Base-by-base conservation (phyloP, 2,113 vertebrate species). In the Laticauda colubrina region DNA sequence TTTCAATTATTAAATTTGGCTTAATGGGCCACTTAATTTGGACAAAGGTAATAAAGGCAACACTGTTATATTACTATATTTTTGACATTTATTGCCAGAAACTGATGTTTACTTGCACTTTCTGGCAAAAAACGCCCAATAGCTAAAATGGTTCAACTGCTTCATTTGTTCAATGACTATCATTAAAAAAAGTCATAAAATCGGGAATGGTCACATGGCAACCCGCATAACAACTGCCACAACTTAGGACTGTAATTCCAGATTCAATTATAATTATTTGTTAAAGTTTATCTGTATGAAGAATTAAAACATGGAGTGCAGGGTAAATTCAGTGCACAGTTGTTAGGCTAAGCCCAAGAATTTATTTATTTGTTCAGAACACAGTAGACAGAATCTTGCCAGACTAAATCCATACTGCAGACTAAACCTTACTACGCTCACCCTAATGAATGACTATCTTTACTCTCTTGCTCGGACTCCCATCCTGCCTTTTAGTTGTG, bases 11-110 rank as follows among this genome's bases (percentile, higher is more conserved):
- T 85, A 51, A 24, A 86, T 34, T 92, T 8, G 51, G 87, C 85
- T 89, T 55, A n/a, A 92, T 2, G 59, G 45, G 43, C 39, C 86
- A 87, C 11, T 0, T 4, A 88, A 56, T 94, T 75, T 75, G 55
- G 34, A 91, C 92, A 92, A 89, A 93, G 21, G 29, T 0, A 8
- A 92, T 20, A 95, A 45, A 55, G 61, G 75, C 39, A 91, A 29
- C 59, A 64, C 26, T n/a, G 26, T 86, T n/a, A 11, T 55, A 81
- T 4, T 43, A 51, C 2, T 45, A 87, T 26, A 53, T 5, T 53
- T 69, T n/a, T 69, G 4, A 12, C 29, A 69, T 69, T n/a, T n/a
- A n/a, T 69, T 69, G 61, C 29, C 61, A 69, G 29, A 69, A 69
- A 69, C 29, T n/a, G 12, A 34, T 2, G 12, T 69, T 15, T n/a